Evolutionary conservation across 2,888 invertebrate species (phyloP).

Genomic region (Eupsilia transversa): DNA sequence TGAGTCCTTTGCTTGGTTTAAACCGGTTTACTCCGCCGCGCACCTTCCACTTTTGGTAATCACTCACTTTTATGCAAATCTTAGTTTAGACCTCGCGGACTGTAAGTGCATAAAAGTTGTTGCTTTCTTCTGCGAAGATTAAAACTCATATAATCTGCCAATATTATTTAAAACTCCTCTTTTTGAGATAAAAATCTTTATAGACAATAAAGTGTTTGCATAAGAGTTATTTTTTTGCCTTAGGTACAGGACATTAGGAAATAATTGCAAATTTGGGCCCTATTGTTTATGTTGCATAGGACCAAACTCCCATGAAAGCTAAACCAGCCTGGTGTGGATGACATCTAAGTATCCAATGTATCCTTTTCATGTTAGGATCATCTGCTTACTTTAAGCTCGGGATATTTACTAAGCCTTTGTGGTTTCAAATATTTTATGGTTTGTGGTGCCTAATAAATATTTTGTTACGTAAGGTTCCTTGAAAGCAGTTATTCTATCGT

Average conservation of each 20-base stretch:
- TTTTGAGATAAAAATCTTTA: not conserved
- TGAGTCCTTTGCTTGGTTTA: too few relatives aligned
- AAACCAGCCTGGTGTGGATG: slow-evolving; percentile 13
- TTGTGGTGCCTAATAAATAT: not conserved
- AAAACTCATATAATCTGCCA: too few relatives aligned
- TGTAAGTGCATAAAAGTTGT: not conserved
- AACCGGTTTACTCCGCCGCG: too few relatives aligned
- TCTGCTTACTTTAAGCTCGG: not conserved
- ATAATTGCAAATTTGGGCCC: not conserved
- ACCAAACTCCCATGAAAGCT: not conserved
- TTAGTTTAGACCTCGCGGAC: too few relatives aligned
- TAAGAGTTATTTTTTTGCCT: not conserved
- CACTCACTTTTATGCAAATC: too few relatives aligned
- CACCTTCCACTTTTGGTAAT: too few relatives aligned
- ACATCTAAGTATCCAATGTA: slow-evolving; percentile 2
- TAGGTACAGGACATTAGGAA: not conserved
- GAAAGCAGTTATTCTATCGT: not conserved
- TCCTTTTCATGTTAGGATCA: slow-evolving; percentile 36
- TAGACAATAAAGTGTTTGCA: not conserved
- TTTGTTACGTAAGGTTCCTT: slow-evolving; percentile 7
- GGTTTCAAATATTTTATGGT: too few relatives aligned
- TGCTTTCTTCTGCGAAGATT: not conserved
- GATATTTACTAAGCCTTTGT: slow-evolving; percentile 34
- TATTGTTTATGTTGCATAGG: not conserved
- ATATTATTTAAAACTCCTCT: not conserved